Percentiles rank a stretch among this genome's conserved stretches.
Conservation (phyloP, 2,888 invertebrate genomes). For the Macrophya alboannulata region DNA sequence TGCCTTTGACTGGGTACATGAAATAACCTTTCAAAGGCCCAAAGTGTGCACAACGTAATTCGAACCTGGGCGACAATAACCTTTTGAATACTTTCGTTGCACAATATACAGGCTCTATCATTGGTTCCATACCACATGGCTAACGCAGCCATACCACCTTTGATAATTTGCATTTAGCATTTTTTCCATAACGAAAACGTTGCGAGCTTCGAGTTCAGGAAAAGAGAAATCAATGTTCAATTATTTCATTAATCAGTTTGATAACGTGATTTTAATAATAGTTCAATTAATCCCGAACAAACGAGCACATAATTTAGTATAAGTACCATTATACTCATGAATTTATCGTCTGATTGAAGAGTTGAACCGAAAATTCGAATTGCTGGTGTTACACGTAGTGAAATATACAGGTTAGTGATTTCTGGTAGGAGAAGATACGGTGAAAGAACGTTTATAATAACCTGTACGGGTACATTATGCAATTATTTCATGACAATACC, state of each 20-base stretch:
- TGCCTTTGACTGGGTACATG: constrained; percentile 26
- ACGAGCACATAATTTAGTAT: background rate
- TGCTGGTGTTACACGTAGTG: background rate
- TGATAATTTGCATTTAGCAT: background rate
- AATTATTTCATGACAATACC: background rate
- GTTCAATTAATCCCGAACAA: constrained; percentile 6
- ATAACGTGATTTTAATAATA: background rate
- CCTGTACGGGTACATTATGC: background rate
- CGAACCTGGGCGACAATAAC: constrained; percentile 22
- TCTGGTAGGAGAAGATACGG: background rate
- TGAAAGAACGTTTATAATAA: background rate
- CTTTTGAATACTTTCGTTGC: background rate
- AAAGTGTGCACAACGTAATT: constrained; percentile 14
- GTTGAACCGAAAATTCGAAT: background rate
- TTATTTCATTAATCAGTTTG: background rate
- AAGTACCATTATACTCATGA: background rate
- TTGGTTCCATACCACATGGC: background rate
- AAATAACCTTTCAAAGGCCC: constrained; percentile 21
- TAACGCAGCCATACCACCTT: background rate
- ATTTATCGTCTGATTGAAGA: background rate
- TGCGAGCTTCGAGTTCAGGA: background rate
- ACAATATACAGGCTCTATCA: background rate
- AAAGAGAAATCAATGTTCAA: background rate
- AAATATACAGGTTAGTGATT: background rate
- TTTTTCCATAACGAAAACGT: background rate